Conservation (phyloP, 1,140 invertebrate species). For the Caenorhabditis briggsae region DNA sequence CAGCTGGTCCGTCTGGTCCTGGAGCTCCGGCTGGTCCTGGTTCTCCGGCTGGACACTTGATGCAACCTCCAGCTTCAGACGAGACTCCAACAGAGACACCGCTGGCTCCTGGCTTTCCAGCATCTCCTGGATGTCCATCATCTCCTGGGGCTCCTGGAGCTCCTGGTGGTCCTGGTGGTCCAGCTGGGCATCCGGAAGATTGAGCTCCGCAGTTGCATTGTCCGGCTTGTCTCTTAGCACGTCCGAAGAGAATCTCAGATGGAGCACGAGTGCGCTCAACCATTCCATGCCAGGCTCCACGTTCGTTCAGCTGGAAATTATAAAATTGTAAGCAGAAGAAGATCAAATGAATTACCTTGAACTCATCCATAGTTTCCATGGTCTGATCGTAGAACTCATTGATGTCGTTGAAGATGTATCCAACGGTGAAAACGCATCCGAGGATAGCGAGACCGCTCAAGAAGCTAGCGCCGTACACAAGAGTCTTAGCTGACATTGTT, state of each 20-base stretch:
- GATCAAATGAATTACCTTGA: not conserved
- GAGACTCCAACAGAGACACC: conserved; percentile 32
- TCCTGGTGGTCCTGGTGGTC: conserved; percentile 75
- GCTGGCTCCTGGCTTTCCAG: conserved; percentile 40
- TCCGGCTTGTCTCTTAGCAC: conserved; percentile 57
- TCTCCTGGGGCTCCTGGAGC: conserved; percentile 67
- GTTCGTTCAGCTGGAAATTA: conserved; percentile 40
- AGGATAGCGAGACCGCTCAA: conserved; percentile 45
- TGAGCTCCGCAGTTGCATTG: conserved; percentile 55
- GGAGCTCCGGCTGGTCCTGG: conserved; percentile 62
- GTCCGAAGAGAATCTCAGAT: conserved; percentile 30
- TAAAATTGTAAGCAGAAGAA: not conserved
- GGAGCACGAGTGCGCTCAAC: conserved; percentile 30
- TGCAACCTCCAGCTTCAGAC: conserved; percentile 30
- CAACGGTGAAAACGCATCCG: conserved; percentile 33
- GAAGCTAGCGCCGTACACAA: conserved; percentile 63
- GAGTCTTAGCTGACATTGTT: conserved; percentile 11
- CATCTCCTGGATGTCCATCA: conserved; percentile 50
- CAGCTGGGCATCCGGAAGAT: conserved; percentile 65
- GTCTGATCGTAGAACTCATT: conserved; percentile 61
- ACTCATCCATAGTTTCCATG: conserved; percentile 47
- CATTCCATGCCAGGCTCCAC: conserved; percentile 58
- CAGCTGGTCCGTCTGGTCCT: conserved; percentile 58
- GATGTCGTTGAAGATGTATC: conserved; percentile 60
- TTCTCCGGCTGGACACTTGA: conserved; percentile 65